phyloP scores from a whole-genome alignment of 1,140 invertebrate genomes.

The Leptinotarsa lineolata region DNA sequence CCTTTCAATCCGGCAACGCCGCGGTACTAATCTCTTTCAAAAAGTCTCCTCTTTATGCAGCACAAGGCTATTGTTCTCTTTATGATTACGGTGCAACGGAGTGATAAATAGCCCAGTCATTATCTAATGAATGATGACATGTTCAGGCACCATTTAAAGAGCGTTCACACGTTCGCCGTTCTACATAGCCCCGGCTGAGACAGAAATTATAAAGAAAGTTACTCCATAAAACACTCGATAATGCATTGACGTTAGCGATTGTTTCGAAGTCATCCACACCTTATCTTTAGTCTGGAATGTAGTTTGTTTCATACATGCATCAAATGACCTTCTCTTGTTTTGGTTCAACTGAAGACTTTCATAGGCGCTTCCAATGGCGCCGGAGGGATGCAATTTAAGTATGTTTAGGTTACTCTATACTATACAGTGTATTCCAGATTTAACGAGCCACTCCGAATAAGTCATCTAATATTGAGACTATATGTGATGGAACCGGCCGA shows the following conservation, averaged over 20 bases:
- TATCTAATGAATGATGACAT: conserved; percentile 8
- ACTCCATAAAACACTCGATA: neutral
- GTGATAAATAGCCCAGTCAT: conserved; percentile 8
- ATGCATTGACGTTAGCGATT: neutral
- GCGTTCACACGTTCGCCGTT: neutral
- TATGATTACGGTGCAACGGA: neutral
- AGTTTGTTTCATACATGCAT: neutral
- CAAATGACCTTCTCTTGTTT: neutral
- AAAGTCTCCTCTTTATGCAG: neutral
- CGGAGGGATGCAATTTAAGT: no score
- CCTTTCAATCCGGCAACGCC: neutral
- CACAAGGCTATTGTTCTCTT: conserved; percentile 8
- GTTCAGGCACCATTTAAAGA: conserved; percentile 6
- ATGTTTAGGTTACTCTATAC: no score
- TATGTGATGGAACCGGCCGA: no score
- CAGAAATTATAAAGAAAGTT: conserved; percentile 3
- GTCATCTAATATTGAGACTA: no score
- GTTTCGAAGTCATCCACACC: neutral
- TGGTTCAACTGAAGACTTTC: no score
- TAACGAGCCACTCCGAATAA: no score
- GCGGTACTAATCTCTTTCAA: neutral
- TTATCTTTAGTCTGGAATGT: neutral
- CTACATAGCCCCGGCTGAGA: neutral
- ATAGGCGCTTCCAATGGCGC: no score
- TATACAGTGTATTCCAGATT: no score